Evolutionary conservation across 2,113 vertebrate genomes (phyloP).

Genomic region (Diadophis punctatus): DNA sequence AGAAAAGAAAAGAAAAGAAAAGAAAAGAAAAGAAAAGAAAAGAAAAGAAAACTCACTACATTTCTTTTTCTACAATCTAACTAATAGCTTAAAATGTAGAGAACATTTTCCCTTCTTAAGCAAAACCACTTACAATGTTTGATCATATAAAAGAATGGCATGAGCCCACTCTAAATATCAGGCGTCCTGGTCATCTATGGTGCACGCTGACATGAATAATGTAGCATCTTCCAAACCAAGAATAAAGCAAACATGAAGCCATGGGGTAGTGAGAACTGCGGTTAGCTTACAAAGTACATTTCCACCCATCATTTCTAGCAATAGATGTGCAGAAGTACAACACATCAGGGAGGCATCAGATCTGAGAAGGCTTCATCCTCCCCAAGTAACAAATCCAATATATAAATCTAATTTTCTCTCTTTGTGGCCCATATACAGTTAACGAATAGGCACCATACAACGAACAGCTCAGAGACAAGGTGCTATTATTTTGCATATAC

Average conservation of each 20-base stretch:
- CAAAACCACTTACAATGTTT: not conserved
- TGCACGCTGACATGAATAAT: not conserved
- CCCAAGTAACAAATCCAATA: not conserved
- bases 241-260: not conserved
- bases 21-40: no score
- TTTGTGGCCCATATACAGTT: not conserved
- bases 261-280: not conserved
- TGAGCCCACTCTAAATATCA: not conserved
- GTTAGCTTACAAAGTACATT: not conserved
- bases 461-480: not conserved
- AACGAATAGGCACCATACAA: not conserved
- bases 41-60: not conserved
- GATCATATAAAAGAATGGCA: not conserved
- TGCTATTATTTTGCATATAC: not conserved
- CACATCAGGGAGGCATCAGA: not conserved
- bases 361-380: not conserved
- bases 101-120: not conserved
- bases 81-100: conserved; percentile 9
- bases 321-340: not conserved
- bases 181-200: not conserved
- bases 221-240: not conserved
- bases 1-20: no score
- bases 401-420: not conserved
- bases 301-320: not conserved
- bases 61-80: conserved; percentile 10